Base-by-base conservation (phyloP, 2,888 invertebrate species). In the Acronicta leporina region DNA sequence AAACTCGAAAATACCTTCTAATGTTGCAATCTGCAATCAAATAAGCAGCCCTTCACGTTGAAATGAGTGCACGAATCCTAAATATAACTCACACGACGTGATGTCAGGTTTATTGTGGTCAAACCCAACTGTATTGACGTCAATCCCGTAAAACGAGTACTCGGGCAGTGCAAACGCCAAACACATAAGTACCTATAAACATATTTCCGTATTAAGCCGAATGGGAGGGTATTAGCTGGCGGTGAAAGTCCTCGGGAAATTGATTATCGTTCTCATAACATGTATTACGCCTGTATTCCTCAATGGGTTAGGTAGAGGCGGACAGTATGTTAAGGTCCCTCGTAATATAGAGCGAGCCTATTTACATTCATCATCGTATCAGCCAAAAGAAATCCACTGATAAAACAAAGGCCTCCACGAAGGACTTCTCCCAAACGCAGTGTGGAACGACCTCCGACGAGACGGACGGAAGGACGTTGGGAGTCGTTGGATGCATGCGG, bases 51-150 rank as follows among this genome's bases (percentile, higher is more conserved):
- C 67, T 75, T 75, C 14, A 35, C 67, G 33, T 30, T 43, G 45
- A 40, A 73, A 73, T 63, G 69, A 69, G 70, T 64, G 40, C 70
- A 64, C 70, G 35, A 7, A 25, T 25, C 33, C 54, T 51, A 60
- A 57, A 71, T 74, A 48, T 71, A 71, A 52, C 53, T n/a, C 40
- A 10, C 13, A 48, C 52, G 54, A 52, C 69, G 70, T 41, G 56
- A 30, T 57, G 42, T 8, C 49, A 42, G 52, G 25, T 69, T 69
- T 74, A 72, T 61, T 49, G 74, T 69, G 70, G 75, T 58, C 56
- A 51, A 59, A 50, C 71, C 48, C 50, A 25, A 15, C 46, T 33
- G 13, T 54, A 56, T 72, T 76, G 78, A 76, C 75, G 75, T 76
- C 78, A 77, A 44, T 10, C 54, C 25, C 63, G 56, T 75, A 66